phyloP scores from a whole-genome alignment of 2,888 invertebrate species.

The Xiphydria camelus region DNA sequence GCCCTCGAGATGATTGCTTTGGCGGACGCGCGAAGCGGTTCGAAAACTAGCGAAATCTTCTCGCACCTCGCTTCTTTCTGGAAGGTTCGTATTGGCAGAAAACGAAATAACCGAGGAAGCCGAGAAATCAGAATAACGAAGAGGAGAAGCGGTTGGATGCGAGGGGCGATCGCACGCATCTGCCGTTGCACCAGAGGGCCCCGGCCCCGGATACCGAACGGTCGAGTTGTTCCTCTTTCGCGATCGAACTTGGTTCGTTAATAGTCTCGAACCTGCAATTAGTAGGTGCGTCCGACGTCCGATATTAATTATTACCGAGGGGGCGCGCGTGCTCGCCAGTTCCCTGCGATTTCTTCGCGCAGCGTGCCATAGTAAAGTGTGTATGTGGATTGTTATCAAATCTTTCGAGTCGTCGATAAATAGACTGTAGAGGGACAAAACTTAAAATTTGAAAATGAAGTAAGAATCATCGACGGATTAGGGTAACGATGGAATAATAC shows the following conservation, averaged over 20 bases:
- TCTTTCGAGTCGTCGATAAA: no score
- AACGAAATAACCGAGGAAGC: constrained; percentile 5
- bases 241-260: constrained; percentile 6
- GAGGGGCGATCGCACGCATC: constrained; percentile 6
- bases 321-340: not conserved
- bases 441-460: no score
- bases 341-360: not conserved
- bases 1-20: no score
- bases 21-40: no score
- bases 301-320: constrained; percentile 31
- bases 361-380: no score
- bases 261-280: constrained; percentile 25
- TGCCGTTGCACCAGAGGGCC: constrained; percentile 3
- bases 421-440: no score
- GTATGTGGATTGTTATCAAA: no score
- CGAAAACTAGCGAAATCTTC: no score
- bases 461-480: no score
- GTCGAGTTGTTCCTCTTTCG: not conserved
- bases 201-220: not conserved
- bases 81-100: no score
- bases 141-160: constrained; percentile 3
- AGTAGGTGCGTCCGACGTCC: constrained; percentile 27
- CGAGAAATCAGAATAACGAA: constrained; percentile 20
- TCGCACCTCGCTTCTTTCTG: no score
- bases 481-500: no score